These are phyloP conservation scores for Conus betulinus DNA, from an alignment of 1,140 invertebrate genomes.

Conservation along the genomic window DNA sequence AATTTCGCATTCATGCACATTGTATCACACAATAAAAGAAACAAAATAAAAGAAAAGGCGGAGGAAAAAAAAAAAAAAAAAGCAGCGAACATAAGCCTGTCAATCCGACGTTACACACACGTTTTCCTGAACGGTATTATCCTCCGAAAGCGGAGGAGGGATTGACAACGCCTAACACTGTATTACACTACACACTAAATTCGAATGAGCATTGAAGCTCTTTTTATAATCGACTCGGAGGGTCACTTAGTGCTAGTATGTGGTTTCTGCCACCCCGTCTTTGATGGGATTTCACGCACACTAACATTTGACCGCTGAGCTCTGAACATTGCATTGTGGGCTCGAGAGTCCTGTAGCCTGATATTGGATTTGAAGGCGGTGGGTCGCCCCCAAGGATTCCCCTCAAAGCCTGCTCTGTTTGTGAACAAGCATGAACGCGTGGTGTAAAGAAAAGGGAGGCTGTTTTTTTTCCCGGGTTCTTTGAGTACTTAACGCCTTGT, in stretches of 20 bases:
- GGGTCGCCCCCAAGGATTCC: not conserved
- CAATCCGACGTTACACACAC: not conserved
- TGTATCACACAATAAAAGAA: too few species aligned
- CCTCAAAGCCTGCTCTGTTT: not conserved
- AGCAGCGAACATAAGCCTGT: not conserved
- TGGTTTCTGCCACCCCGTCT: not conserved
- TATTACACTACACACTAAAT: not conserved
- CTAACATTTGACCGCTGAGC: not conserved
- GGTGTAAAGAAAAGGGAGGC: not conserved
- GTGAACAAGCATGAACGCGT: constrained; percentile 1
- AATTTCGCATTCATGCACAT: too few species aligned
- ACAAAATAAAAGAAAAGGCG: too few species aligned
- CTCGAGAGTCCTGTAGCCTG: not conserved
- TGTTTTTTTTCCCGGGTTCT: not conserved
- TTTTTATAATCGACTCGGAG: not conserved
- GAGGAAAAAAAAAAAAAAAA: too few species aligned
- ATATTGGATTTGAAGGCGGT: not conserved
- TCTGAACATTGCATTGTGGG: not conserved
- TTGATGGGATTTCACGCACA: not conserved
- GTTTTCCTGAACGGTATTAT: not conserved
- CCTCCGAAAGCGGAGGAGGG: not conserved
- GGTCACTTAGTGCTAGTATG: not conserved
- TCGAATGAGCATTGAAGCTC: not conserved
- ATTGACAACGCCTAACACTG: not conserved
- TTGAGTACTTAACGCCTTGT: not conserved